These are phyloP conservation scores for Acanthiza pusilla DNA, from an alignment of 2,797 vertebrate species.

Conservation along the genomic window DNA sequence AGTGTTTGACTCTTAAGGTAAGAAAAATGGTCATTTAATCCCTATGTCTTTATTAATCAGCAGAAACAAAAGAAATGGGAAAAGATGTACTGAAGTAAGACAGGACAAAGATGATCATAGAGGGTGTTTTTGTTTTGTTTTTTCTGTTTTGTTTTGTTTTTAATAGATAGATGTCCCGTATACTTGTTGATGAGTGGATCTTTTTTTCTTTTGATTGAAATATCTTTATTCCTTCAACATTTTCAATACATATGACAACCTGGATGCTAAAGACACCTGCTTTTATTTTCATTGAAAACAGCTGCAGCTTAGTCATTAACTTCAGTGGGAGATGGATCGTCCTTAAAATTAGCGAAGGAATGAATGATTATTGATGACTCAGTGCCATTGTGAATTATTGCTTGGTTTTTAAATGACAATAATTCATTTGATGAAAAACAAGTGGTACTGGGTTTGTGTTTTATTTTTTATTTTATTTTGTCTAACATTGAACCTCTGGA, in stretches of 20 bases:
- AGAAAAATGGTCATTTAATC: not conserved
- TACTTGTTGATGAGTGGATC: not conserved
- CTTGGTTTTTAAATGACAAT: not conserved
- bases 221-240: not conserved
- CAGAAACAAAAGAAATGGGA: not conserved
- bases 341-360: not conserved
- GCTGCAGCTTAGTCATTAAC: not conserved
- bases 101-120: not conserved
- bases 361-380: not conserved
- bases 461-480: not conserved
- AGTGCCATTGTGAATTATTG: not conserved
- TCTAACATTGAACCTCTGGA: not conserved
- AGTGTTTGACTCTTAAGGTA: not conserved
- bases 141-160: not conserved
- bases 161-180: not conserved
- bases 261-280: not conserved
- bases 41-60: not conserved
- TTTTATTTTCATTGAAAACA: not conserved
- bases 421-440: not conserved
- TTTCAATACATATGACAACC: not conserved
- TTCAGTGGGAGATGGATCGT: not conserved
- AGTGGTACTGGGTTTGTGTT: not conserved
- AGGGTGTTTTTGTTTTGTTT: not conserved
- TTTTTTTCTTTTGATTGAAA: not conserved
- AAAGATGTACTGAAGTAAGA: fast-evolving